Percentiles rank a stretch among this genome's conserved stretches.
Evolutionary conservation across 1,140 invertebrate species (phyloP).

Genomic region (Hyposmocoma kahamanoa): DNA sequence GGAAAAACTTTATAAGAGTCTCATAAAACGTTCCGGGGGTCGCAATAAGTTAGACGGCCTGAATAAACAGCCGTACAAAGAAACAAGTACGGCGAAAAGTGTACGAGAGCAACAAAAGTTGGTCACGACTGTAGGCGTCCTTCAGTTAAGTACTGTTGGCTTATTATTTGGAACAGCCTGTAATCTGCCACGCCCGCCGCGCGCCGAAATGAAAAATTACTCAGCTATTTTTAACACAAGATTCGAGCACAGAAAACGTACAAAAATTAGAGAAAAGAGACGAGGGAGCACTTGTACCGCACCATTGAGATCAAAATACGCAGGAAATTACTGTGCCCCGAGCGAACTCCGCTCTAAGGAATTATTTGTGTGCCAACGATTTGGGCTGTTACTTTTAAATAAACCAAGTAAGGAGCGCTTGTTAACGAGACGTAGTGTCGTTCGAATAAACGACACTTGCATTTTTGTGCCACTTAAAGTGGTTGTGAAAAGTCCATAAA

Average conservation of each 20-base stretch:
- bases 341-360: constrained; percentile 36
- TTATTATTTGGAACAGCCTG: constrained; percentile 63
- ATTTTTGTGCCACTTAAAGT: too few relatives aligned
- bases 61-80: constrained; percentile 37
- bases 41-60: constrained; percentile 31
- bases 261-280: constrained; percentile 70
- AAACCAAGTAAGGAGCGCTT: constrained; percentile 52
- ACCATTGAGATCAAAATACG: constrained; percentile 71
- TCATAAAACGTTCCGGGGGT: constrained; percentile 32
- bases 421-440: constrained; percentile 45
- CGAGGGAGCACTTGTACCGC: constrained; percentile 66
- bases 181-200: constrained; percentile 64
- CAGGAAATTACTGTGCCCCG: constrained; percentile 64
- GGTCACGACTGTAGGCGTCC: constrained; percentile 33
- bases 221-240: constrained; percentile 66
- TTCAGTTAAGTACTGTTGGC: constrained; percentile 54
- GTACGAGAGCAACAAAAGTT: constrained; percentile 44
- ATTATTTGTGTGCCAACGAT: constrained; percentile 66
- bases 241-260: constrained; percentile 63
- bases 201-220: constrained; percentile 70
- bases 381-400: constrained; percentile 63
- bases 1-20: constrained; percentile 39
- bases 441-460: constrained; percentile 33
- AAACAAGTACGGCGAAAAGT: constrained; percentile 39
- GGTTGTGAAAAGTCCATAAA: too few relatives aligned